Evolutionary conservation across 2,888 invertebrate species (phyloP).

Genomic region (Tinea semifulvella): DNA sequence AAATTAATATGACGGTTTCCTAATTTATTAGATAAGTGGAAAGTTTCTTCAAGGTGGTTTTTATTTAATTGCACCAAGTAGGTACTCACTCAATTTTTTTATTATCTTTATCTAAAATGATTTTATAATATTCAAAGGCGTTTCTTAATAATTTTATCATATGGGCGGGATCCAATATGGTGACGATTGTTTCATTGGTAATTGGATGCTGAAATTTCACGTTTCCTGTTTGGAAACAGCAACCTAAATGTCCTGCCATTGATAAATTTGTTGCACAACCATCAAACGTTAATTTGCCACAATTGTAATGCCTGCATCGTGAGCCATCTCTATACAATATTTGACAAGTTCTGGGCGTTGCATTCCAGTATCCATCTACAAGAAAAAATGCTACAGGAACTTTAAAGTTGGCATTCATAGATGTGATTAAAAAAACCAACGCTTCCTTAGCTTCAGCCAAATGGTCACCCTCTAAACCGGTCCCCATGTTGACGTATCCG

Average conservation of each 20-base stretch:
- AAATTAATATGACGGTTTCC: neutral
- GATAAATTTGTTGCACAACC: neutral
- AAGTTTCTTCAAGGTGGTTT: neutral
- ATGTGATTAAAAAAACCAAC: neutral
- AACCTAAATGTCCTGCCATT: neutral
- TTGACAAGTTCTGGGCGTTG: neutral
- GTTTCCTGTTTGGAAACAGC: neutral
- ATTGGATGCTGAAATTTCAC: neutral
- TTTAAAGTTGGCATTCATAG: neutral
- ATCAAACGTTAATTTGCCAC: neutral
- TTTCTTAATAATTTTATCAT: neutral
- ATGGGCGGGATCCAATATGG: neutral
- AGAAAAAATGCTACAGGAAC: neutral
- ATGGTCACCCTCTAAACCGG: constrained; percentile 15
- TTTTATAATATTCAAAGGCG: neutral
- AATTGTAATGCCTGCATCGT: neutral
- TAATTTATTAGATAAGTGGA: neutral
- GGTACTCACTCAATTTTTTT: neutral
- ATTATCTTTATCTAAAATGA: neutral
- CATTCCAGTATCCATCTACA: neutral
- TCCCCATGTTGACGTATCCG: constrained; percentile 20
- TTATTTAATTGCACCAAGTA: neutral
- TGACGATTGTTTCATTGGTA: neutral
- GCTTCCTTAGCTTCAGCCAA: too few relatives aligned
- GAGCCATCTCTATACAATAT: neutral